Percentiles rank a stretch among this genome's conserved stretches.
Conservation (phyloP, 2,888 invertebrate species). For the Polydrusus tereticollis region DNA sequence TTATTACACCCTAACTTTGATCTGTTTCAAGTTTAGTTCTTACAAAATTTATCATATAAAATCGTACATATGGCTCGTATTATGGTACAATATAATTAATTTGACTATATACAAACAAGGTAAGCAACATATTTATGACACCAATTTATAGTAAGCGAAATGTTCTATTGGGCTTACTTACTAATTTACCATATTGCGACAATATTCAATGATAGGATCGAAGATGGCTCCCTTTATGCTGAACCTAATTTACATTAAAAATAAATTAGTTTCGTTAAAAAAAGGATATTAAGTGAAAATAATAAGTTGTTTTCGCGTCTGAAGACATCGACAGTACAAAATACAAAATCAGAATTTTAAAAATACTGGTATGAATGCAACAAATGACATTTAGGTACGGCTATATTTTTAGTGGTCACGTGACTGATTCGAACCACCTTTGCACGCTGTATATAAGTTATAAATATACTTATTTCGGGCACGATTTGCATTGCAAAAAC, state of each 20-base stretch:
- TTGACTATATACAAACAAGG: background rate
- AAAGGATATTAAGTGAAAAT: too few species aligned
- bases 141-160: background rate
- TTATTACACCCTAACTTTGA: too few species aligned
- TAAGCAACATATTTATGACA: background rate
- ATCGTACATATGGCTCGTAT: too few species aligned
- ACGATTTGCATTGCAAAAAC: conserved; percentile 51
- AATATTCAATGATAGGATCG: conserved; percentile 40
- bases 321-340: too few species aligned
- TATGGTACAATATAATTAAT: too few species aligned
- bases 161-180: conserved; percentile 28
- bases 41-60: too few species aligned
- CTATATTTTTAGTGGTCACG: conserved; percentile 21
- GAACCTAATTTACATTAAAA: conserved; percentile 22
- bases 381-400: conserved; percentile 8
- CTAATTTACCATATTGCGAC: conserved; percentile 39
- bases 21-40: too few species aligned
- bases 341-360: too few species aligned
- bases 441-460: conserved; percentile 5
- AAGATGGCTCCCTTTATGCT: conserved; percentile 38
- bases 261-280: too few species aligned
- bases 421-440: conserved; percentile 1
- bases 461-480: conserved; percentile 43
- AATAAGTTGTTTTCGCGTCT: too few species aligned
- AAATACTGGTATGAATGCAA: background rate